A percentile compares a stretch with the other conserved stretches of the same genome.
These are phyloP conservation scores for Proisotoma minuta DNA, from an alignment of 2,888 invertebrate genomes.

Conservation along the genomic window DNA sequence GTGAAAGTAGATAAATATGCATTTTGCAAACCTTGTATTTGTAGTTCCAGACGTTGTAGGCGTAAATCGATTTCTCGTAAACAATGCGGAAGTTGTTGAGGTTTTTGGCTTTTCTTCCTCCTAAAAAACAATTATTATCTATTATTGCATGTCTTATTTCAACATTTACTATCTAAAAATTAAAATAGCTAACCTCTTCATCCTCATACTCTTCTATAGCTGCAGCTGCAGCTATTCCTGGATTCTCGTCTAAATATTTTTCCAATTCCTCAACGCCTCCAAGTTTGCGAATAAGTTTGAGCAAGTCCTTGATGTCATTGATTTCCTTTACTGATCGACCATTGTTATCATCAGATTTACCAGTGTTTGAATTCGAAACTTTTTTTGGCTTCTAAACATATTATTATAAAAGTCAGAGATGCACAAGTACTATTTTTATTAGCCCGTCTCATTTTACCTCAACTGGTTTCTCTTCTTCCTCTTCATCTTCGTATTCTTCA, in stretches of 20 bases:
- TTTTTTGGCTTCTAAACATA: background rate
- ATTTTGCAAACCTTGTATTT: background rate
- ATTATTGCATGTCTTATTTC: background rate
- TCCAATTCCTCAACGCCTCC: constrained; percentile 81
- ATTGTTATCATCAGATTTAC: constrained; percentile 16
- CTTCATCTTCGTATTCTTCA: constrained; percentile 56
- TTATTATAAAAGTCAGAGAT: background rate
- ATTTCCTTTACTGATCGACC: constrained; percentile 44
- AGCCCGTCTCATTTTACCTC: constrained; percentile 14
- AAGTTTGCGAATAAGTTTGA: constrained; percentile 44
- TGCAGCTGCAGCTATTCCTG: constrained; percentile 43
- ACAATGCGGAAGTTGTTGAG: constrained; percentile 24
- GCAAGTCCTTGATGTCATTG: constrained; percentile 43
- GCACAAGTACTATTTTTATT: constrained; percentile 5
- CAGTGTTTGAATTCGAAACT: background rate
- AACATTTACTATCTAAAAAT: background rate
- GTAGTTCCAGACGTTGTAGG: constrained; percentile 19
- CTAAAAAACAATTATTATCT: background rate
- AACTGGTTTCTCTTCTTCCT: constrained; percentile 45
- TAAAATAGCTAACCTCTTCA: constrained; percentile 1
- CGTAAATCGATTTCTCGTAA: constrained; percentile 36
- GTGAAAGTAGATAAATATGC: background rate
- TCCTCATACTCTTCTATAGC: constrained; percentile 29
- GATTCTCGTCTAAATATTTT: constrained; percentile 51
- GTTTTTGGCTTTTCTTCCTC: constrained; percentile 29